Evolutionary conservation across 1,140 invertebrate species (phyloP), one percentile per base, ranked within the genome.

Genomic region (Panagrolaimus sp.): DNA sequence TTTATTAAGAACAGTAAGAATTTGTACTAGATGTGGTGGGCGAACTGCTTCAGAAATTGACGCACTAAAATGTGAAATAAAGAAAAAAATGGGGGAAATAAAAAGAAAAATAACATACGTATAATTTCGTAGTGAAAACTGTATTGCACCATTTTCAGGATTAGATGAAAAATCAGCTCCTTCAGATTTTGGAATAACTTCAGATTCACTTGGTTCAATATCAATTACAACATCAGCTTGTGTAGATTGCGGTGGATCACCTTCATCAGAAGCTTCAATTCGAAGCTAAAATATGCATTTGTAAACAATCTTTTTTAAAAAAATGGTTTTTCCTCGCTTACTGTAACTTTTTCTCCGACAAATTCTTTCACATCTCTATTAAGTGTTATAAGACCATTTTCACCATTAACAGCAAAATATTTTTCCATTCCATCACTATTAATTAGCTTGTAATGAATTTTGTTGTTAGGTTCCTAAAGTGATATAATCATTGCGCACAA

Each of bases 391-490:
- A 81, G 45, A 64, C 79, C 78, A 51, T 68, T 74, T 47, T 80
- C 69, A 4, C 62, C 68, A 57, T 80, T 79, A 23, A 80, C 69
- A 63, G 63, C 46, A 53, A 81, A 81, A 38, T 67, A 71, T 11
- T 67, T 68, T 25, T 79, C 68, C 47, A 70, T 63, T 23, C 73
- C 77, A 38, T 81, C 78, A 2, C 51, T 73, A 47, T 65, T 76
- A 7, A 72, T 25, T 1, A 79, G 45, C 20, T 65, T 53, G 63
- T 82, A 82, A 23, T 63, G 63, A 44, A 82, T 72, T 51, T 68
- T 70, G 67, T 82, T 82, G 64, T 82, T 82, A 11, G 78, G 78
- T 20, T 65, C 72, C 67, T 76, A n/a, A 2, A 72, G n/a, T n/a
- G n/a, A n/a, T n/a, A n/a, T n/a, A n/a, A n/a, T n/a, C n/a, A 66